phyloP scores from a whole-genome alignment of 2,797 vertebrate species.

The Tolypeutes matacus region DNA sequence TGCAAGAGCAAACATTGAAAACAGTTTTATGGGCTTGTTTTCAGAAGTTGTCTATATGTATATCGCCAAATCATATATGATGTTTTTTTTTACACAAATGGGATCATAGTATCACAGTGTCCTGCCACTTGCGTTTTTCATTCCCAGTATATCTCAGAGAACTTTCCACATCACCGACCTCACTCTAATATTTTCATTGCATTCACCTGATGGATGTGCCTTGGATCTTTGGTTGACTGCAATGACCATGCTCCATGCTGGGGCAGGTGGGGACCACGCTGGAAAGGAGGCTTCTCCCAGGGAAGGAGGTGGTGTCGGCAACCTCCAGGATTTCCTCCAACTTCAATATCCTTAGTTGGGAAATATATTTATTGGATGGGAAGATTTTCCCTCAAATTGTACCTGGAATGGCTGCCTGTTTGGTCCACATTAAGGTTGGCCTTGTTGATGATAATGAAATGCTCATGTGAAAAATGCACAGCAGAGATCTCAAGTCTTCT shows the following conservation, averaged over 20 bases:
- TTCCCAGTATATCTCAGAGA: not conserved
- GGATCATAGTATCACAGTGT: not conserved
- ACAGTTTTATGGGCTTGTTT: not conserved
- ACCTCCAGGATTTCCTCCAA: not conserved
- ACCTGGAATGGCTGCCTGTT: not conserved
- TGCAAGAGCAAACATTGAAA: not conserved
- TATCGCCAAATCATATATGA: not conserved
- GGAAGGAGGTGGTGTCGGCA: no score
- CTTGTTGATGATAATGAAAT: no score
- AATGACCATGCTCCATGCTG: not conserved
- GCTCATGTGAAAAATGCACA: not conserved
- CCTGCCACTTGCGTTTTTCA: not conserved
- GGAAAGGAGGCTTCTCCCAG: not conserved
- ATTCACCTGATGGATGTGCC: no score
- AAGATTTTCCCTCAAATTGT: not conserved
- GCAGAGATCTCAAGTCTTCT: not conserved
- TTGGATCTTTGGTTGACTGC: fast-evolving
- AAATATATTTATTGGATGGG: not conserved
- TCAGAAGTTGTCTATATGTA: not conserved
- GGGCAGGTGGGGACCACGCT: not conserved
- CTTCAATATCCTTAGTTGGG: not conserved
- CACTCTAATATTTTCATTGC: not conserved
- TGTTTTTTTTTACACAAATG: slow-evolving; percentile 17
- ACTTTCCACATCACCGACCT: not conserved
- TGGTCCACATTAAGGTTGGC: no score